phyloP scores from a whole-genome alignment of 2,113 vertebrate species.

The Castor canadensis region DNA sequence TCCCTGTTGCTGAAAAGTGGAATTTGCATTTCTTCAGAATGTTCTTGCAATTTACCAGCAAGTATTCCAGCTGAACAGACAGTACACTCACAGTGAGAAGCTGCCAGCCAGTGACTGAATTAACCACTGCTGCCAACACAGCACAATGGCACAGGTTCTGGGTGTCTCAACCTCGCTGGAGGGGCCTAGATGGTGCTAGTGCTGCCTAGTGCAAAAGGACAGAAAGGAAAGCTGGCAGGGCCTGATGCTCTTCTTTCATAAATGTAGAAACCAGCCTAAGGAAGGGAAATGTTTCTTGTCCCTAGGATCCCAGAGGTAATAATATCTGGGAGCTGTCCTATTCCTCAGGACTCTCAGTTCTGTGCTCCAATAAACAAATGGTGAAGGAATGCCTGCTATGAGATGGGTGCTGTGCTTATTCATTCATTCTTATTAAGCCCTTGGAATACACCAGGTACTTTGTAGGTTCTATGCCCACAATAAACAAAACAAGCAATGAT shows the following conservation, averaged over 20 bases:
- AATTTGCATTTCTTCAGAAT: conserved; percentile 12
- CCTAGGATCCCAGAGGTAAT: neutral
- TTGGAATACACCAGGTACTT: neutral
- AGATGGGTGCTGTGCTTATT: neutral
- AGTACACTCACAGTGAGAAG: neutral
- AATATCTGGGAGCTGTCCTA: neutral
- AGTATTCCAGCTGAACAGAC: neutral
- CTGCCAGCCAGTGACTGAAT: neutral
- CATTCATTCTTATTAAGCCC: neutral
- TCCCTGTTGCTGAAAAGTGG: neutral
- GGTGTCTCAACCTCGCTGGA: neutral
- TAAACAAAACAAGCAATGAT: too few species aligned
- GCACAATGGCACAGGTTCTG: neutral
- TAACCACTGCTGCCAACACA: neutral
- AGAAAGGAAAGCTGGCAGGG: neutral
- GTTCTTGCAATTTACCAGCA: neutral
- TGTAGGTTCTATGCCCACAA: neutral
- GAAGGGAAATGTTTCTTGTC: neutral
- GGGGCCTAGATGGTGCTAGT: neutral
- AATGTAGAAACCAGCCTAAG: neutral
- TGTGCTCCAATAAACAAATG: neutral
- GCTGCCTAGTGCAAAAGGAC: neutral
- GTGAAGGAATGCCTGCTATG: neutral
- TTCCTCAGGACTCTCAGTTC: neutral
- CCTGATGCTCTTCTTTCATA: neutral